phyloP scores from a whole-genome alignment of 2,113 vertebrate species.

The Odontesthes bonariensis region DNA sequence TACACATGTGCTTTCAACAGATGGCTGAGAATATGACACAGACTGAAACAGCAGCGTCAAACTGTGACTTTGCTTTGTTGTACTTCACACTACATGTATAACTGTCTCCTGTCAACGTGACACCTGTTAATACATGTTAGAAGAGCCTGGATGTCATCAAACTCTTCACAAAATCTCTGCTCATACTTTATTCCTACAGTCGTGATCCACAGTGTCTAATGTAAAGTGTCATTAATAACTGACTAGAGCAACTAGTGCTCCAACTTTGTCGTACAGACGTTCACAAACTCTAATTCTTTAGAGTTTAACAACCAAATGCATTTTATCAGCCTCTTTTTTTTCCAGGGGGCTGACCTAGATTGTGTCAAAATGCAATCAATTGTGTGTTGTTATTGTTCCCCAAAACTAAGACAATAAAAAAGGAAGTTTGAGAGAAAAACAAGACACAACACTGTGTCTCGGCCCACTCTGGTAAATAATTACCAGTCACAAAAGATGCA shows the following conservation, averaged over 20 bases:
- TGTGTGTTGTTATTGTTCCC: too few relatives aligned
- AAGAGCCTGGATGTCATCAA: background rate
- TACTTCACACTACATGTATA: slow-evolving; percentile 28
- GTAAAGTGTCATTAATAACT: background rate
- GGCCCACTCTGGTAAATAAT: background rate
- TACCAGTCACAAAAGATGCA: too few relatives aligned
- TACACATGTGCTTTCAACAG: slow-evolving; percentile 9
- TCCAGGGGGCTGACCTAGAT: too few relatives aligned
- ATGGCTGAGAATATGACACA: slow-evolving; percentile 31
- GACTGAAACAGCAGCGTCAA: slow-evolving; percentile 43
- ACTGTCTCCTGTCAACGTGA: slow-evolving; percentile 40
- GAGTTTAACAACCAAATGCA: background rate
- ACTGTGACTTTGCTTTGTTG: background rate
- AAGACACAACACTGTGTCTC: too few relatives aligned
- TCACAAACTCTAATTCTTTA: background rate
- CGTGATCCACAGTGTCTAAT: background rate
- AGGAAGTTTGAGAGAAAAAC: too few relatives aligned
- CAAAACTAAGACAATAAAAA: too few relatives aligned
- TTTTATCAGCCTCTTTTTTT: too few relatives aligned
- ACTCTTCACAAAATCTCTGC: background rate
- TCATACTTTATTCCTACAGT: background rate
- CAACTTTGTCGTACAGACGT: background rate
- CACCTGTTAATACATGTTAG: background rate
- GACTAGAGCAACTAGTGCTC: background rate
- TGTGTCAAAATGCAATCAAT: too few relatives aligned